Percentiles rank a stretch among this genome's conserved stretches.
These are phyloP conservation scores for Balearica regulorum DNA, from an alignment of 2,797 vertebrate species.

Conservation along the genomic window DNA sequence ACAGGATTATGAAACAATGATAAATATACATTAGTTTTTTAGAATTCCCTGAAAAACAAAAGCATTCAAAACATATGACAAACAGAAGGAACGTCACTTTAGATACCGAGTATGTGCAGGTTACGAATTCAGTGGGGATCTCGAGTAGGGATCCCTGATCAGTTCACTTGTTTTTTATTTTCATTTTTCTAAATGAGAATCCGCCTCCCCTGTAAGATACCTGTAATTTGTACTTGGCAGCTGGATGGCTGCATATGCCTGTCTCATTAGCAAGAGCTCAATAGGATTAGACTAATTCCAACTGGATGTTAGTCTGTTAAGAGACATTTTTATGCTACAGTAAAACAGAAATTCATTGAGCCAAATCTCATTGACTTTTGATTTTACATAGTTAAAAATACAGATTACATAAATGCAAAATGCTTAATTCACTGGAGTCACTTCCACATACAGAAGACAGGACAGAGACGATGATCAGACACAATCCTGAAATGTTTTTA, in stretches of 20 bases:
- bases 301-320: background rate
- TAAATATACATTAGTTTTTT: background rate
- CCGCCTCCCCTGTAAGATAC: background rate
- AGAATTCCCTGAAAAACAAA: background rate
- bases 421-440: background rate
- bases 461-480: background rate
- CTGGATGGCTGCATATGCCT: constrained; percentile 11
- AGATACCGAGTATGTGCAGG: fast-evolving
- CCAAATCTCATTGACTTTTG: constrained; percentile 1
- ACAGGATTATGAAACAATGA: background rate
- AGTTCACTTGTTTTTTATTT: background rate
- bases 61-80: background rate
- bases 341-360: background rate
- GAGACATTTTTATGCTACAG: background rate
- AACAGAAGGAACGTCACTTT: background rate
- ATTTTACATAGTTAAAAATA: background rate
- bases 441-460: background rate
- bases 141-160: background rate
- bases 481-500: background rate
- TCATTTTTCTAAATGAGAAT: background rate
- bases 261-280: constrained; percentile 29
- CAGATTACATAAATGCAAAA: background rate
- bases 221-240: constrained; percentile 3
- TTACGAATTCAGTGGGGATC: background rate
- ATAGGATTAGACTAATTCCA: constrained; percentile 14